Base-by-base conservation (phyloP, 2,113 vertebrate genomes). In the Eurypyga helias region DNA sequence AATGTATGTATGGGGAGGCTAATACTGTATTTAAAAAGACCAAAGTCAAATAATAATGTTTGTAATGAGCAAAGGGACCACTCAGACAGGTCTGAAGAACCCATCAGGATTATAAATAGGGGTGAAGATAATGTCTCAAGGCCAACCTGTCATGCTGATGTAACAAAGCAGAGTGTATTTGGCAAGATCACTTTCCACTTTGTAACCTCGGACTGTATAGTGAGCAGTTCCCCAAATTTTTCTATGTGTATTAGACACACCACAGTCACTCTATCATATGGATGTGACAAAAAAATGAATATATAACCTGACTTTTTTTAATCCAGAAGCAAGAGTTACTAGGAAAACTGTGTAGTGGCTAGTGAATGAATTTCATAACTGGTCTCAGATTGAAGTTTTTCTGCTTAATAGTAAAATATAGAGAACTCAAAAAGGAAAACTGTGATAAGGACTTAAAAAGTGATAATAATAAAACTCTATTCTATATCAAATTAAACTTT, bases 91-190 rank as follows among this genome's bases (percentile, higher is more conserved):
- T 25, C 18, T 80, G 57, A 67, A 60, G 38, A 69, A 51, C 7
- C 33, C 89, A 13, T 2, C 19, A 57, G 49, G 33, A 33, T 52
- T 61, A 52, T 8, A 25, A 34, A 21, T 43, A 7, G 16, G 16
- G 2, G 5, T 28, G 10, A 49, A 51, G 19, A 6, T 28, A 43
- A 31, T 19, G 13, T 76, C 43, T 43, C 29, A 61, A 31, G 26
- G 46, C 10, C 29, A 51, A 11, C 6, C 25, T n/a, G 20, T 61
- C 33, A 20, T 2, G 1, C 13, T 48, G 29, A 25, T 10, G 6
- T 12, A 49, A 25, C 3, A 4, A 38, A 41, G 17, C 6, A 51
- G 2, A 0, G 2, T 71, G 26, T 6, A 43, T 11, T 57, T 36
- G 7, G 4, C 24, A 80, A 31, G n/a, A 43, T 29, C 43, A 16